These are phyloP conservation scores for Sylvilagus floridanus DNA, from an alignment of 2,797 vertebrate species.

Conservation along the genomic window DNA sequence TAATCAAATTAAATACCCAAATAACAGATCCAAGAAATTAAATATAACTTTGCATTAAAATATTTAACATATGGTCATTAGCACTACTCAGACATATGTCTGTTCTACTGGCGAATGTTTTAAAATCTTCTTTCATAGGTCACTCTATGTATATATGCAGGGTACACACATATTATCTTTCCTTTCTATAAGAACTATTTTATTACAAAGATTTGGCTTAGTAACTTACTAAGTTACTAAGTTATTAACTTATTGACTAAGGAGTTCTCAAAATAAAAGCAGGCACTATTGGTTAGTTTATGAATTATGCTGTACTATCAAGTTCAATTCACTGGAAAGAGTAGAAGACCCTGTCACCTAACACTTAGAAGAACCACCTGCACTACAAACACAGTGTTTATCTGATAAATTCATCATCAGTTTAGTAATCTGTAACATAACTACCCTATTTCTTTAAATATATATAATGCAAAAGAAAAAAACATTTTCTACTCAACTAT, in stretches of 20 bases:
- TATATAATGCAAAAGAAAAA: conserved; percentile 65
- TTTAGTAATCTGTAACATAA: conserved; percentile 77
- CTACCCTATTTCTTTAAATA: conserved; percentile 86
- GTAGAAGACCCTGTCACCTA: conserved; percentile 88
- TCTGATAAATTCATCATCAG: conserved; percentile 80
- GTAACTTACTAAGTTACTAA: conserved; percentile 69
- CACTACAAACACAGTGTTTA: conserved; percentile 75
- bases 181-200: conserved; percentile 67
- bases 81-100: conserved; percentile 69
- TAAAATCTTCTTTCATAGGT: conserved; percentile 78
- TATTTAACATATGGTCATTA: conserved; percentile 77
- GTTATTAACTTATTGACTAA: conserved; percentile 62
- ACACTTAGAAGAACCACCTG: conserved; percentile 75
- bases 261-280: conserved; percentile 85
- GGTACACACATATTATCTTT: conserved; percentile 62
- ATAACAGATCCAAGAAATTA: conserved; percentile 75
- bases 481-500: conserved; percentile 67
- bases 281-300: conserved; percentile 88
- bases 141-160: neutral
- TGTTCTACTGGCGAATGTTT: conserved; percentile 72
- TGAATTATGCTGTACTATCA: conserved; percentile 79
- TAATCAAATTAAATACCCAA: conserved; percentile 75
- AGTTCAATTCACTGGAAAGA: conserved; percentile 82
- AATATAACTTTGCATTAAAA: conserved; percentile 77
- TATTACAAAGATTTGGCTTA: conserved; percentile 80